phyloP scores from a whole-genome alignment of 1,140 invertebrate genomes.

The Mercenaria mercenaria region DNA sequence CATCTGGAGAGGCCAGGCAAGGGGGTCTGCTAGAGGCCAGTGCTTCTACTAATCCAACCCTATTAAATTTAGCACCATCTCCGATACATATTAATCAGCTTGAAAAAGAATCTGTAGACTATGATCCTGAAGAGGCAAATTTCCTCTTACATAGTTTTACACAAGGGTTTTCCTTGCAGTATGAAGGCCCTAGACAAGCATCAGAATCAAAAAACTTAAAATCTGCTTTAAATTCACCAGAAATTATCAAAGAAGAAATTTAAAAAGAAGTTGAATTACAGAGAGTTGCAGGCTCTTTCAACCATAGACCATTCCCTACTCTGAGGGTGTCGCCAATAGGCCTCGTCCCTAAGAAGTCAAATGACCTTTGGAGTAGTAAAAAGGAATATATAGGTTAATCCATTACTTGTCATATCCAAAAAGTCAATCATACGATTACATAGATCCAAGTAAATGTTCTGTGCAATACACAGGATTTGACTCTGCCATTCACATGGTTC shows the following conservation, averaged over 20 bases:
- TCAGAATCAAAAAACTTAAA: conserved; percentile 29
- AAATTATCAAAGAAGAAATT: conserved; percentile 30
- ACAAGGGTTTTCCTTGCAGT: conserved; percentile 50
- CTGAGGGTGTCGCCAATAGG: conserved; percentile 32
- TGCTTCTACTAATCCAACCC: too few relatives aligned
- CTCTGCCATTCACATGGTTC: conserved; percentile 62
- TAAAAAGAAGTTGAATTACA: conserved; percentile 19
- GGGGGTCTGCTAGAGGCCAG: background rate
- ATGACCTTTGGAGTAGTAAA: background rate
- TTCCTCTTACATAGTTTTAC: conserved; percentile 32
- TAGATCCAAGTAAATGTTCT: conserved; percentile 60
- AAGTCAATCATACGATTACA: conserved; percentile 55
- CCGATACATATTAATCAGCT: background rate
- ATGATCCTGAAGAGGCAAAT: background rate
- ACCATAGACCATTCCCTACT: background rate
- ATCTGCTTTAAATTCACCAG: conserved; percentile 1
- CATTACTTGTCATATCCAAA: conserved; percentile 54
- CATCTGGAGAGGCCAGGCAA: background rate
- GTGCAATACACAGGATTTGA: conserved; percentile 67
- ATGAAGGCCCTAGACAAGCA: background rate
- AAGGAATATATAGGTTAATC: conserved; percentile 39
- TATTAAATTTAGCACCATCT: background rate
- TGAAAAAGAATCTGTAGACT: background rate
- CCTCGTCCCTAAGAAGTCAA: conserved; percentile 28
- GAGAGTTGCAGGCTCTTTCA: conserved; percentile 28